These are phyloP conservation scores for Sarcoramphus papa DNA, from an alignment of 2,797 vertebrate species.

Conservation along the genomic window DNA sequence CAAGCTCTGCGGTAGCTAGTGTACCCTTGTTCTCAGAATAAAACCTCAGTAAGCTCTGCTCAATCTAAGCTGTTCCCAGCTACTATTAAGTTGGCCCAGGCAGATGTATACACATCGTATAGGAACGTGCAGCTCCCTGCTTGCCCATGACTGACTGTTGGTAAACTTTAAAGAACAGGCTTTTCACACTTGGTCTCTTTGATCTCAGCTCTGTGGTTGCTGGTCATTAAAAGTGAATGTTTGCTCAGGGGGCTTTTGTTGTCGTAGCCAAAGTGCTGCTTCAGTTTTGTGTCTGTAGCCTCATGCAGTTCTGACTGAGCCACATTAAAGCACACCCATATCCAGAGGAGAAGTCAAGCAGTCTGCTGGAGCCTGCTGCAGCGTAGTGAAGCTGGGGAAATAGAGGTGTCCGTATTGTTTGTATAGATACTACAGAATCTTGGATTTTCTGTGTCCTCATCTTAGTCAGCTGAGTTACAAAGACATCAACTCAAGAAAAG, in stretches of 20 bases:
- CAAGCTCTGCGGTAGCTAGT: neutral
- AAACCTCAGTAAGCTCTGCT: neutral
- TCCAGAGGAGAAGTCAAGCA: neutral
- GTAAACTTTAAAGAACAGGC: neutral
- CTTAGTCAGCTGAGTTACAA: neutral
- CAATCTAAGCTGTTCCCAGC: neutral
- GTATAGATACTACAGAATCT: neutral
- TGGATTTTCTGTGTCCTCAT: neutral
- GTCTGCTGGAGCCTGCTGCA: neutral
- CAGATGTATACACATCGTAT: neutral
- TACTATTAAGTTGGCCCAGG: neutral
- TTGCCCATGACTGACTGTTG: neutral
- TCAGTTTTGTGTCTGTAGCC: neutral
- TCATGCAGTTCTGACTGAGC: neutral
- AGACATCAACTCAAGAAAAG: neutral
- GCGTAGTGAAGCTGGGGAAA: neutral
- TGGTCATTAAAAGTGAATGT: neutral
- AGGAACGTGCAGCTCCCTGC: neutral
- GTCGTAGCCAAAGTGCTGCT: neutral
- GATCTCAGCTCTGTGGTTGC: neutral
- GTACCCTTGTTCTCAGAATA: neutral
- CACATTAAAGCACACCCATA: neutral
- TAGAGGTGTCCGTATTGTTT: neutral
- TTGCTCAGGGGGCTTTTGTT: neutral
- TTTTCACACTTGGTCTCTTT: neutral